Conservation (phyloP, 2,797 vertebrate species). For the Helicolenus hilgendorfi region DNA sequence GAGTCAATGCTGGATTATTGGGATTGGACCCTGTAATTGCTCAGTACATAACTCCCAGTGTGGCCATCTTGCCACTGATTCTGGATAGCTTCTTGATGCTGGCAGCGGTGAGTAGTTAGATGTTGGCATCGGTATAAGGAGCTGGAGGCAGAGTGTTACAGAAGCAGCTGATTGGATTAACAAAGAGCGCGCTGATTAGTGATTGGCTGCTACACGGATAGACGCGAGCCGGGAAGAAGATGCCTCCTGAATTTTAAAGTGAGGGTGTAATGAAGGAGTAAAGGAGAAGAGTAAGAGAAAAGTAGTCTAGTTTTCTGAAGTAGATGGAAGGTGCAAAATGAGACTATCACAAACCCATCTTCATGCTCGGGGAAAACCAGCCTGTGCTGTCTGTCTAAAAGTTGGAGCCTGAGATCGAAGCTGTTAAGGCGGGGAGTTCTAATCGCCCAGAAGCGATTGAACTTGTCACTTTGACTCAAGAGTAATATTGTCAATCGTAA, state of each 20-base stretch:
- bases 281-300: background rate
- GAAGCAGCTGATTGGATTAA: constrained; percentile 56
- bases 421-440: constrained; percentile 3
- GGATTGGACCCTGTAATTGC: constrained; percentile 16
- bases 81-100: background rate
- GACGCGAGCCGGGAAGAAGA: background rate
- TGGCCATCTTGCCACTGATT: background rate
- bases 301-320: background rate
- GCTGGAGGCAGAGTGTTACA: constrained; percentile 16
- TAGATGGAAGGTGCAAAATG: background rate
- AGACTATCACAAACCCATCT: background rate
- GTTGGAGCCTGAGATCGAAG: background rate
- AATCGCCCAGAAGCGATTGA: constrained; percentile 17
- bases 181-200: constrained; percentile 21
- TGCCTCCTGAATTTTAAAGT: constrained; percentile 20
- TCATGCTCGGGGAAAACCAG: background rate
- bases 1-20: constrained; percentile 17
- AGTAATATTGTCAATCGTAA: constrained; percentile 8
- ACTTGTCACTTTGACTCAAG: constrained; percentile 44
- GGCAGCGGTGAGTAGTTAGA: background rate
- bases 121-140: constrained; percentile 24
- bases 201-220: background rate
- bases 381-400: background rate
- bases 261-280: background rate
- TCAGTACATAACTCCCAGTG: background rate